Evolutionary conservation across 2,888 invertebrate species (phyloP), one percentile per base, ranked within the genome.

Genomic region (Lacanobia oleracea): DNA sequence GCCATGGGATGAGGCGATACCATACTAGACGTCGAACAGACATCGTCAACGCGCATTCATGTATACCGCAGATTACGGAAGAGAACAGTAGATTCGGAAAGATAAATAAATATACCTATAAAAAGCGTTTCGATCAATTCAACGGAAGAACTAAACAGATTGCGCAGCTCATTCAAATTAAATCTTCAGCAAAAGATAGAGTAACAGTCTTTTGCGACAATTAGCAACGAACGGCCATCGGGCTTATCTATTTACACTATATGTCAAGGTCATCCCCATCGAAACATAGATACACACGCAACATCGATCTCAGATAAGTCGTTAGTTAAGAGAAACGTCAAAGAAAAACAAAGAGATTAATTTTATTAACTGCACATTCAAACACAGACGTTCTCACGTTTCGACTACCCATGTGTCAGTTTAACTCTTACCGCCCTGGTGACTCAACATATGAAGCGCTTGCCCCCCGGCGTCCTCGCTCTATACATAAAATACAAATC

Each of bases 391-490:
- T 95, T 95, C 95, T 94, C 95, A 95, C 94, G 94, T 91, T 93
- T 94, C 91, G 95, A 94, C 95, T 95, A 95, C 94, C 95, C 95
- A 95, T 91, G 93, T 93, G 93, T 94, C 93, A 94, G 92, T 93
- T 91, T 92, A 93, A 94, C 94, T 97, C 98, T 98, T 98, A 98
- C 98, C 98, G 98, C 98, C 98, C 98, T 99, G 99, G 96, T 98
- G 98, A 96, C 98, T 97, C 97, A 99, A 97, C 97, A 97, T 97
- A 96, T 98, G 97, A 97, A 98, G 96, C 93, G 98, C 98, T 97
- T 98, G 97, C 96, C 98, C 97, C 95, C 98, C 99, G 94, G 98
- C 97, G 94, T 99, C 98, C 97, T 98, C 98, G 97, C 98, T 98
- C 98, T 99, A 97, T 96, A 97, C 96, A 96, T 95, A 96, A 96